Conservation (phyloP, 2,797 vertebrate genomes). For the Sebastes vulpes region DNA sequence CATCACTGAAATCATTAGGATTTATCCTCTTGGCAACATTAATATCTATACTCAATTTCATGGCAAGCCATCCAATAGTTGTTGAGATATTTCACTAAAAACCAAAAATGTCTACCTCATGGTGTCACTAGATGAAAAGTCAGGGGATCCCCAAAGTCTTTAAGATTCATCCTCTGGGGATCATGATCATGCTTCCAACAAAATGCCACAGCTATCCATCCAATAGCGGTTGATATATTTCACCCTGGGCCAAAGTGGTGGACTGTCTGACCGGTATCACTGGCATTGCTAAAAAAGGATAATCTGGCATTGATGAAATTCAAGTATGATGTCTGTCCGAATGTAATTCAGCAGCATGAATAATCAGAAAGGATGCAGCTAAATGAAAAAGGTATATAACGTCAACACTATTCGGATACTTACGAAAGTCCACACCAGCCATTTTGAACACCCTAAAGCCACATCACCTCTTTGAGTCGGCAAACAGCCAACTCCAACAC, state of each 20-base stretch:
- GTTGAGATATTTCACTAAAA: neutral
- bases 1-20: neutral
- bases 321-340: neutral
- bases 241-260: neutral
- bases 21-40: neutral
- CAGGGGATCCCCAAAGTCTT: neutral
- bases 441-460: neutral
- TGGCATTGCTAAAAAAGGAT: neutral
- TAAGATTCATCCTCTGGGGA: neutral
- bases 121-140: neutral
- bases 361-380: neutral
- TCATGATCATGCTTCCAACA: neutral
- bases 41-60: too few species aligned
- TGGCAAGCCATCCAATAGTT: neutral
- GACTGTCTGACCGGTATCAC: neutral
- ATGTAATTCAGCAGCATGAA: neutral
- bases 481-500: neutral
- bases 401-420: too few species aligned
- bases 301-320: constrained; percentile 4
- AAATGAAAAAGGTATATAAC: neutral
- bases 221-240: neutral
- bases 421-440: neutral
- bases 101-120: too few species aligned
- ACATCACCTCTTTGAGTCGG: neutral
- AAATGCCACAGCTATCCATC: neutral